Base-by-base conservation (phyloP, 2,797 vertebrate genomes). In the Pangasius larnaudii region DNA sequence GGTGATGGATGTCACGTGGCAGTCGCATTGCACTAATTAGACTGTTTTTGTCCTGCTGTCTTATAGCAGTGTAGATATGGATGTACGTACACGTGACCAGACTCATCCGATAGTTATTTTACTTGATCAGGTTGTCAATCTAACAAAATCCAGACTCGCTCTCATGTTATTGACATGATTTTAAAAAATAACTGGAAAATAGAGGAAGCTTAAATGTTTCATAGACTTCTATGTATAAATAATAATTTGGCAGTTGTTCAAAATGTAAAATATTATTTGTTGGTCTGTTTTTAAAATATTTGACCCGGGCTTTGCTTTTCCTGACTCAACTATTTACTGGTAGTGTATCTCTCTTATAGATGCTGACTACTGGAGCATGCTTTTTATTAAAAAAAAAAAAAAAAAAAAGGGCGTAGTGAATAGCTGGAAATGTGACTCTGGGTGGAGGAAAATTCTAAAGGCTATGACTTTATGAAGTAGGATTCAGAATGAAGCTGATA, bases 401-500 rank as follows among this genome's bases (percentile, higher is more conserved):
- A 79, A 30, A 36, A 78, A 33, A 71, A 24, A 58, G 58, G 63
- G 90, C 77, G 92, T 85, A 89, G 88, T 85, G 90, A 81, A 85
- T 53, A 65, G 56, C n/a, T 65, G 53, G 79, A 61, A 61, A 11
- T 61, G 58, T 46, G 39, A 59, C 39, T 63, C 56, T 7, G 18
- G 63, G 53, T 85, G 91, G 58, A 81, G 58, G n/a, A 27, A 63
- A 46, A 16, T 59, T 27, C 33, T 42, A 42, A 61, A 39, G 78
- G 2, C 36, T 82, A 1, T 63, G 13, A 27, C 5, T 27, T 61
- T 81, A 13, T 59, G 58, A 39, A 13, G 7, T 42, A 10, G 14
- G 22, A n/a, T n/a, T 63, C 59, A n/a, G 58, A 63, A 19, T 36
- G 18, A 39, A 58, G 33, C 53, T 14, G 92, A 95, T 93, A 95